Percentiles rank a stretch among this genome's conserved stretches.
phyloP scores from a whole-genome alignment of 2,888 invertebrate genomes.

The Ormyrus labotus region DNA sequence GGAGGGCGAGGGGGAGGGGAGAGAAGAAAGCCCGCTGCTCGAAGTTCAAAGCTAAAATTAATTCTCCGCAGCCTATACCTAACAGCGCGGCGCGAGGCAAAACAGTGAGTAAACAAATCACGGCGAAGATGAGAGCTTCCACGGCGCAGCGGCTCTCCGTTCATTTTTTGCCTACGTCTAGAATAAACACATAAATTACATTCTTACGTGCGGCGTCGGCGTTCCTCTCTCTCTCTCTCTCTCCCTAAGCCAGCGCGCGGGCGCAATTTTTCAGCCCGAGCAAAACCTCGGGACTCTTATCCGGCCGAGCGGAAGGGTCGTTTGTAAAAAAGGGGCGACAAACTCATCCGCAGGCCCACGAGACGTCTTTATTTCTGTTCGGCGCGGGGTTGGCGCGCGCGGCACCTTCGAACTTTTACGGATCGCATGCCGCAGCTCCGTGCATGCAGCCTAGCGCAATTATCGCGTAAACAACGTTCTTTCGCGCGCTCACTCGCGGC shows the following conservation, averaged over 20 bases:
- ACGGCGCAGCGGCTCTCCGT: neutral
- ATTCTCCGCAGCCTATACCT: slow-evolving; percentile 14
- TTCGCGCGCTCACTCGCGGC: slow-evolving; percentile 21
- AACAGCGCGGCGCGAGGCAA: neutral
- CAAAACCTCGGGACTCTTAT: slow-evolving; percentile 13
- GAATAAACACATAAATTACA: slow-evolving; percentile 55
- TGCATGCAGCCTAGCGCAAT: slow-evolving; percentile 11
- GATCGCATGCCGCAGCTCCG: neutral
- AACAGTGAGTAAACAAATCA: slow-evolving; percentile 50
- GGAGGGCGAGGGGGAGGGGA: neutral
- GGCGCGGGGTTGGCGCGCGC: neutral
- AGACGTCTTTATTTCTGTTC: slow-evolving; percentile 17
- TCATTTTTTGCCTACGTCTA: slow-evolving; percentile 34
- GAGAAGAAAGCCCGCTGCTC: neutral
- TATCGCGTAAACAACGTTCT: slow-evolving; percentile 51
- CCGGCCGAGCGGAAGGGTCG: neutral
- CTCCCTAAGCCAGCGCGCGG: too few relatives aligned
- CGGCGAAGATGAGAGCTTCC: slow-evolving; percentile 22
- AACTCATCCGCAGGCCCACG: slow-evolving; percentile 22
- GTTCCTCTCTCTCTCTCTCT: neutral
- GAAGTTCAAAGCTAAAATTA: slow-evolving; percentile 10
- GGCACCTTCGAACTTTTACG: slow-evolving; percentile 36
- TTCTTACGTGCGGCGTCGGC: slow-evolving; percentile 21
- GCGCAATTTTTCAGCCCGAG: slow-evolving; percentile 8
- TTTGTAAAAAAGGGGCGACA: slow-evolving; percentile 23